phyloP scores from a whole-genome alignment of 2,113 vertebrate genomes.

The Aptenodytes forsteri region DNA sequence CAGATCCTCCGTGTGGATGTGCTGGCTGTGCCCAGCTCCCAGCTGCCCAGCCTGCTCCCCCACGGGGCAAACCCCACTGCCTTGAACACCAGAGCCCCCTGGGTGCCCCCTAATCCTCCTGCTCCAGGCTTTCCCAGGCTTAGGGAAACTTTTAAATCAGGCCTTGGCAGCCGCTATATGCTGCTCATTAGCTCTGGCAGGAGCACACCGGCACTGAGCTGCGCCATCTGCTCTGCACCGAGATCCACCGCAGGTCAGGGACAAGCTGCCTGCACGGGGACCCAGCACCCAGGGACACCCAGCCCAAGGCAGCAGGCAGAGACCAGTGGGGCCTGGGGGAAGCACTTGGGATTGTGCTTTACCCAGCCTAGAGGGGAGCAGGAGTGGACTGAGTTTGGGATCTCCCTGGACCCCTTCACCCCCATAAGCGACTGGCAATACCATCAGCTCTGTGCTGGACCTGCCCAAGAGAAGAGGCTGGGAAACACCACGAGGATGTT shows the following conservation, averaged over 20 bases:
- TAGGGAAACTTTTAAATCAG: conserved; percentile 19
- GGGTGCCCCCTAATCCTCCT: background rate
- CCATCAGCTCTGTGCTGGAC: background rate
- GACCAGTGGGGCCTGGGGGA: background rate
- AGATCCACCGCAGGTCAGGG: fast-evolving
- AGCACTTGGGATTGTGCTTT: fast-evolving
- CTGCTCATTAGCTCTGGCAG: conserved; percentile 38
- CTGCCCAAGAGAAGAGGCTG: background rate
- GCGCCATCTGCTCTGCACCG: background rate
- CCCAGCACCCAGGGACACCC: background rate
- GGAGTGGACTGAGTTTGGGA: fast-evolving
- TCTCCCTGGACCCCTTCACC: background rate
- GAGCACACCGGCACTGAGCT: background rate
- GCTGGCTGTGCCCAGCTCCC: background rate
- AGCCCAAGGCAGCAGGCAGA: background rate
- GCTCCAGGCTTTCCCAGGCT: conserved; percentile 15
- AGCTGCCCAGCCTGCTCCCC: background rate
- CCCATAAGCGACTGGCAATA: fast-evolving
- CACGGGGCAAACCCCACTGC: background rate
- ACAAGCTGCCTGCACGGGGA: background rate
- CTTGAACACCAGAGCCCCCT: background rate
- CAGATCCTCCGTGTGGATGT: no score
- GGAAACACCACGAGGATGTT: fast-evolving
- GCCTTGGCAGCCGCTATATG: background rate
- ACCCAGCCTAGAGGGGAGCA: background rate